Base-by-base conservation (phyloP, 2,888 invertebrate species). In the Bembecia ichneumoniformis region DNA sequence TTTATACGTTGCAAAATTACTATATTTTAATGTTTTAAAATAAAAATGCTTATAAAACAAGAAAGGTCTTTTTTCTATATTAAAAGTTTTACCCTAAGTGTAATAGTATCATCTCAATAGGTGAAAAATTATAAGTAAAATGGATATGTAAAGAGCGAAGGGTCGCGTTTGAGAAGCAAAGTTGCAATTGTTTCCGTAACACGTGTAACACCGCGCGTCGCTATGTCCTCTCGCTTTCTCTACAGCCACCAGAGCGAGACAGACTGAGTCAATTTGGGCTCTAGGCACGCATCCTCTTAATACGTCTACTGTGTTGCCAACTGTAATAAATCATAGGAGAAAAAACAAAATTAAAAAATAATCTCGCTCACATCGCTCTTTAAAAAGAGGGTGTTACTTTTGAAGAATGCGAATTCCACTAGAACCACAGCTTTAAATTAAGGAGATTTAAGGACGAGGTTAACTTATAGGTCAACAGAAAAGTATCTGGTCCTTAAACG, bases 161-260 rank as follows among this genome's bases (percentile, higher is more conserved):
- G 9, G 35, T 20, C 63, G 52, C 44, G 53, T 50, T 34, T 52
- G 62, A 35, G 59, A 49, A 7, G 74, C 70, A 3, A 73, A 59
- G 56, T 88, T 88, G 63, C 88, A 88, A 55, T 80, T 69, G 58
- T 87, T 71, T 36, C 81, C 70, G 35, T 70, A 62, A 64, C 88
- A 88, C 45, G 75, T 67, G 51, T 63, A 75, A 57, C 88, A 88
- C n/a, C 78, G 73, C 0, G 82, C 86, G 62, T 86, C 79, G 55
- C 82, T 84, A 61, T 87, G 87, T 0, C 83, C 81, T 49, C 87
- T 70, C 7, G 86, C 81, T 56, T 82, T 68, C 52, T 87, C 82
- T 0, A 84, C 74, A 0, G 84, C 80, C 0, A 69, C 70, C 3
- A 88, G 64, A 14, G 73, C 77, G 16, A 75, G 62, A 59, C 88